A percentile compares a stretch with the other conserved stretches of the same genome.
phyloP scores from a whole-genome alignment of 2,113 vertebrate species.

The Danionella cerebrum region DNA sequence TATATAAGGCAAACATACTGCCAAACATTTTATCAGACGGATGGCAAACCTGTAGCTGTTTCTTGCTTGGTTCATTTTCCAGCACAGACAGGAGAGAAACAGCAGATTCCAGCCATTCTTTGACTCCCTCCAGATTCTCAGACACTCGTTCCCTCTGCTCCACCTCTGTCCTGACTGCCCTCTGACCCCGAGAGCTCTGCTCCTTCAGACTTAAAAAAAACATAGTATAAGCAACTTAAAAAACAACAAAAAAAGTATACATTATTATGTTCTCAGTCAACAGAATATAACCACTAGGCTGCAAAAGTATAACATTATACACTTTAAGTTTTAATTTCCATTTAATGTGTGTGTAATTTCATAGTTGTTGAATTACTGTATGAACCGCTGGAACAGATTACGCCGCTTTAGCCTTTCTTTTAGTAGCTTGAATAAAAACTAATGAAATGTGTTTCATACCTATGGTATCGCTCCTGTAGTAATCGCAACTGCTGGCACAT shows the following conservation, averaged over 20 bases:
- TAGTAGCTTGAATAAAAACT: no score
- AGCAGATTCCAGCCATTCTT: conserved; percentile 58
- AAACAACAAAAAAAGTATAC: not conserved
- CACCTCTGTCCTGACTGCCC: conserved; percentile 62
- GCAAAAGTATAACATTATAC: not conserved
- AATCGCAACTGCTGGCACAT: conserved; percentile 68
- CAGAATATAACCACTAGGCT: not conserved
- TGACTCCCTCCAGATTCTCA: conserved; percentile 67
- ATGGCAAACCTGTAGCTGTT: conserved; percentile 70
- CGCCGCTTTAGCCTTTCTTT: no score
- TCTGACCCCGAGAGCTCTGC: conserved; percentile 61
- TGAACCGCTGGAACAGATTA: conserved; percentile 1
- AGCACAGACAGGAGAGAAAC: conserved; percentile 47
- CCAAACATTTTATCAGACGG: not conserved
- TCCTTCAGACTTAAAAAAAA: conserved; percentile 65
- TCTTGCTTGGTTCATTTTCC: conserved; percentile 52
- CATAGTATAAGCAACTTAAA: not conserved
- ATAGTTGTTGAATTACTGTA: not conserved
- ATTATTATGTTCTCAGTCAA: not conserved
- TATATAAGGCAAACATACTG: no score
- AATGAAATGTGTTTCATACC: conserved; percentile 54
- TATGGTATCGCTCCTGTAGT: conserved; percentile 72
- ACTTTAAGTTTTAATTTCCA: no score
- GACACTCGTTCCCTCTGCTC: conserved; percentile 65
- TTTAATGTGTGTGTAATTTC: not conserved